Evolutionary conservation across 2,888 invertebrate species (phyloP).

Genomic region (Eupsilia transversa): DNA sequence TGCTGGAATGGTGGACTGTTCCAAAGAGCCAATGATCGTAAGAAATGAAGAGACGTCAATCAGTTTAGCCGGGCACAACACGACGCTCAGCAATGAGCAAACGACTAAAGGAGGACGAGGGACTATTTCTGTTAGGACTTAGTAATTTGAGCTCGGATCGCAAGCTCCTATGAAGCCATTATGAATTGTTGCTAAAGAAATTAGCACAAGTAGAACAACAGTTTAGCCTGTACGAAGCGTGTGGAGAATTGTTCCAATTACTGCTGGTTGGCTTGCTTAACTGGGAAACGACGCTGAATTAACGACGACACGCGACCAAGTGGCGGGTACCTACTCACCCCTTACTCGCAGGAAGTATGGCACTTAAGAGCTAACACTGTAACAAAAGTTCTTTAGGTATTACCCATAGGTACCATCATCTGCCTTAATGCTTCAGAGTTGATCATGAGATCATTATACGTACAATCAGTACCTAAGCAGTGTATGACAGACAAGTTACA

Average conservation of each 20-base stretch:
- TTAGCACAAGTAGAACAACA: constrained; percentile 20
- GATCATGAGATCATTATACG: not conserved
- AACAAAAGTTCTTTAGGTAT: not conserved
- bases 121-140: not conserved
- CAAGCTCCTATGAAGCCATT: not conserved
- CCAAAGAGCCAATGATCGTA: not conserved
- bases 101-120: not conserved
- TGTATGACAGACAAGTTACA: not conserved
- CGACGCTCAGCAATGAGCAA: not conserved
- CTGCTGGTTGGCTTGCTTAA: constrained; percentile 19
- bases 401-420: not conserved
- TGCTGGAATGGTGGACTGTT: not conserved
- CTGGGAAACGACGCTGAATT: constrained; percentile 43
- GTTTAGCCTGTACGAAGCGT: constrained; percentile 10
- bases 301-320: constrained; percentile 46
- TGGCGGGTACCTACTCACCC: constrained; percentile 29
- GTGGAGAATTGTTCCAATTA: constrained; percentile 54
- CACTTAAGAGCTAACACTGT: constrained; percentile 13
- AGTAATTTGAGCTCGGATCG: not conserved
- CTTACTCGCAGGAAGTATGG: constrained; percentile 25
- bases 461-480: not conserved
- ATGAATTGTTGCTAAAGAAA: not conserved
- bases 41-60: not conserved
- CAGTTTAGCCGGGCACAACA: not conserved
- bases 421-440: not conserved